phyloP scores from a whole-genome alignment of 2,797 vertebrate species.

The Acipenser oxyrinchus region DNA sequence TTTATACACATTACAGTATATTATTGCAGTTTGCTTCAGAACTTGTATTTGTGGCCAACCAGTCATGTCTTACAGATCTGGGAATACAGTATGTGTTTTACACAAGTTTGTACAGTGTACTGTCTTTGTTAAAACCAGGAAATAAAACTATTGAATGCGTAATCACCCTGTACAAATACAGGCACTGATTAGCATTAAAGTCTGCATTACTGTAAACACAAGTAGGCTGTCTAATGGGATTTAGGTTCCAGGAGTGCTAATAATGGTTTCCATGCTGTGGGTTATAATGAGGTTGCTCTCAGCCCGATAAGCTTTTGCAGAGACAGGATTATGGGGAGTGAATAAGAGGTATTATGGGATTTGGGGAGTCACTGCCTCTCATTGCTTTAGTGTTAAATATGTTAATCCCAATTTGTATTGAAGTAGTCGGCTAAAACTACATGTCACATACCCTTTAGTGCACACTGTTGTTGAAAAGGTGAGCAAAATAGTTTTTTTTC shows the following conservation, averaged over 20 bases:
- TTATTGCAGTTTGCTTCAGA: not conserved
- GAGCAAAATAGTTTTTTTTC: not conserved
- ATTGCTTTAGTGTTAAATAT: conserved; percentile 40
- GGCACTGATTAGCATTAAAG: conserved; percentile 24
- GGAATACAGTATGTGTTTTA: not conserved
- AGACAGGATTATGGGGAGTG: conserved; percentile 49
- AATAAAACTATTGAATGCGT: conserved; percentile 35
- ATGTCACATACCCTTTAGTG: conserved; percentile 36
- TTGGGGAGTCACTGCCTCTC: conserved; percentile 31
- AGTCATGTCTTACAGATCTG: not conserved
- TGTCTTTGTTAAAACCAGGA: conserved; percentile 26
- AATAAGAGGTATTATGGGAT: conserved; percentile 40
- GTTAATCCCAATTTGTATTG: conserved; percentile 48
- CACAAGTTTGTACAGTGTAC: conserved; percentile 8
- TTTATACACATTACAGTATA: not conserved
- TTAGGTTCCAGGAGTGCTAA: conserved; percentile 51
- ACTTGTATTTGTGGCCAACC: too few relatives aligned
- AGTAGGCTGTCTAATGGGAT: conserved; percentile 47
- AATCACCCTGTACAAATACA: conserved; percentile 38
- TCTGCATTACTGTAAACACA: conserved; percentile 36
- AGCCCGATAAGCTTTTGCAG: conserved; percentile 32
- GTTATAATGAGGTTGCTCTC: conserved; percentile 57
- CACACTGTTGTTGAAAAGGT: conserved; percentile 23
- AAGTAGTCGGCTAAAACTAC: conserved; percentile 29
- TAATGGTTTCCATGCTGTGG: conserved; percentile 48